Evolutionary conservation across 2,888 invertebrate genomes (phyloP), one percentile per base, ranked within the genome.

Genomic region (Conistra vaccinii): DNA sequence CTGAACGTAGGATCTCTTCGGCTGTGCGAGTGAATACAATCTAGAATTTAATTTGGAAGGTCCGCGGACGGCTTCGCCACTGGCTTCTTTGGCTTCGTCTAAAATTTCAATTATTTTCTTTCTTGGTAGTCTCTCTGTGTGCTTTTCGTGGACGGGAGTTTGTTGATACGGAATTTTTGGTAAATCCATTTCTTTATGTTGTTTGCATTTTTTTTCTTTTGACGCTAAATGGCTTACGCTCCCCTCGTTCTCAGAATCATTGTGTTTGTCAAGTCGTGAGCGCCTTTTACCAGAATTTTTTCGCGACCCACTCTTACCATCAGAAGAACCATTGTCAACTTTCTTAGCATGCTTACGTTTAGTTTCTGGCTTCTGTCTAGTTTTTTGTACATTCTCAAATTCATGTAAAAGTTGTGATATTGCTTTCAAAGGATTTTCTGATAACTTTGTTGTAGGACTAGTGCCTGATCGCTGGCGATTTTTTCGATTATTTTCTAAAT

Each of bases 11-110:
- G 90, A 78, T 70, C 90, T 93, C 85, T 94, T 95, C 20, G 96
- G 96, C 81, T 96, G 96, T 23, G 96, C 95, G 71, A 96, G 89
- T 35, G 92, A 89, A 68, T 95, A 90, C 53, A 96, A 85, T 76
- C 96, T 92, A 39, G 95, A 91, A 77, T 83, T 89, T 7, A 89
- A 80, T 86, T 92, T 94, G 0, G 92, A 90, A 55, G 96, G 96
- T 0, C 96, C 96, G 12, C 94, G 91, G 9, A 96, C 95, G n/a
- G 96, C 96, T 88, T 96, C 95, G 0, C 96, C 96, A 76, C 94
- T 92, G 0, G 95, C 92, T 90, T 96, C 96, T 87, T 94, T 96
- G 6, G 88, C 94, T 87, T 95, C 95, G 32, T 96, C 95, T 65
- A 94, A 90, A n/a, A 95, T 90, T 76, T 96, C 95, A 20, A 83